phyloP scores from a whole-genome alignment of 2,888 invertebrate genomes.

The Philopedon plagiatum region DNA sequence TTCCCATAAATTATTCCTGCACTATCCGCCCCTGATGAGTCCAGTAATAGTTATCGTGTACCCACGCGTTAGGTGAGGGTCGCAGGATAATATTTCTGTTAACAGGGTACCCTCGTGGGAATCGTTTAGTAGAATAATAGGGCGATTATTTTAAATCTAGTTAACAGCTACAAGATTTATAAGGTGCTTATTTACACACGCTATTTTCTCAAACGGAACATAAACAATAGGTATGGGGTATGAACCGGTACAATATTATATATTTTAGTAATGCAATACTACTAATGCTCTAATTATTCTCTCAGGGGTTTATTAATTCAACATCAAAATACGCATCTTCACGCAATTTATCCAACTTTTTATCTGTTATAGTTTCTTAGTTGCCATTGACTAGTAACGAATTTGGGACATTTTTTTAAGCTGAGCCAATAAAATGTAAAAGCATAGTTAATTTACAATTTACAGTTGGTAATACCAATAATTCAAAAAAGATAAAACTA shows the following conservation, averaged over 20 bases:
- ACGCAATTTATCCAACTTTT: no score
- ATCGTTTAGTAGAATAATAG: conserved; percentile 53
- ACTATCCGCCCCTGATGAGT: not conserved
- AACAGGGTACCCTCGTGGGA: conserved; percentile 54
- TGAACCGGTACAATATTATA: not conserved
- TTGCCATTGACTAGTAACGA: no score
- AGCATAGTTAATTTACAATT: no score
- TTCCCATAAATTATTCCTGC: not conserved
- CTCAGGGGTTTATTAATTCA: no score
- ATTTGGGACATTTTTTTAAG: no score
- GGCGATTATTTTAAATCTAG: conserved; percentile 52
- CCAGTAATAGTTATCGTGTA: conserved; percentile 17
- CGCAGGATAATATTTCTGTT: conserved; percentile 55
- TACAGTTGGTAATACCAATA: no score
- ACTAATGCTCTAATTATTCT: no score
- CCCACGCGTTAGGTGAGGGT: conserved; percentile 49
- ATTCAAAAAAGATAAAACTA: no score
- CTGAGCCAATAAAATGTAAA: no score
- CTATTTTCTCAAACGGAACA: conserved; percentile 15
- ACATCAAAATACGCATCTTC: no score
- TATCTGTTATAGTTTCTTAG: no score
- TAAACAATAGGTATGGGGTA: not conserved
- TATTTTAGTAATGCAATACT: no score
- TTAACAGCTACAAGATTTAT: conserved; percentile 36
- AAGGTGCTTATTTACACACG: conserved; percentile 27